Evolutionary conservation across 2,888 invertebrate species (phyloP), one percentile per base, ranked within the genome.

Genomic region (Hypolimnas misippus): DNA sequence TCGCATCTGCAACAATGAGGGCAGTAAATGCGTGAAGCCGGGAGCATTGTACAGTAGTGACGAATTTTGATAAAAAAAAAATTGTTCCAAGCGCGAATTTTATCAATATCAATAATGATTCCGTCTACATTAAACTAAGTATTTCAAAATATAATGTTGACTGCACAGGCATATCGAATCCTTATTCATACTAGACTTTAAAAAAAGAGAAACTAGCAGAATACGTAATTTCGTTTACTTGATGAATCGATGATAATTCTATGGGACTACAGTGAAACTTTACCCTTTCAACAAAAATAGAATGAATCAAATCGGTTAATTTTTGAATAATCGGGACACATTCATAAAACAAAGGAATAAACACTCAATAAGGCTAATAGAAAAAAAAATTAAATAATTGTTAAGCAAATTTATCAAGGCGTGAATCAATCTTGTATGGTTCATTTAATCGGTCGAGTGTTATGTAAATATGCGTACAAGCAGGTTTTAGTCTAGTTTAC

Each of bases 11-110:
- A 66, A 72, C 69, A 72, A 72, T 70, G 68, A 79, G 81, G 78
- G 78, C 79, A 77, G 73, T 51, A 73, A 62, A 77, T 77, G 83
- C 84, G 83, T 82, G 77, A 80, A 78, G 72, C 80, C 80, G 82
- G 77, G 76, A 77, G 58, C 64, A 83, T 82, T 79, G 76, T 76
- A 76, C 74, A 72, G 73, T 80, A 79, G 77, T 77, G 81, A 77
- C 75, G 73, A 82, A 77, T 81, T 78, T 78, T 25, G 2, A 49
- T 75, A 73, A 72, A 79, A 81, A 76, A 81, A 81, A 83, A 79
- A 75, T 62, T 74, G 71, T 75, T 71, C 73, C 19, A 44, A 21
- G 19, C 21, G 12, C 21, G 21, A 46, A 21, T 44, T 21, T 21
- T 19, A 2, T 10, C n/a, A n/a, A n/a, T n/a, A n/a, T n/a, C n/a